Base-by-base conservation (phyloP, 2,113 vertebrate species). In the Lathamus discolor region DNA sequence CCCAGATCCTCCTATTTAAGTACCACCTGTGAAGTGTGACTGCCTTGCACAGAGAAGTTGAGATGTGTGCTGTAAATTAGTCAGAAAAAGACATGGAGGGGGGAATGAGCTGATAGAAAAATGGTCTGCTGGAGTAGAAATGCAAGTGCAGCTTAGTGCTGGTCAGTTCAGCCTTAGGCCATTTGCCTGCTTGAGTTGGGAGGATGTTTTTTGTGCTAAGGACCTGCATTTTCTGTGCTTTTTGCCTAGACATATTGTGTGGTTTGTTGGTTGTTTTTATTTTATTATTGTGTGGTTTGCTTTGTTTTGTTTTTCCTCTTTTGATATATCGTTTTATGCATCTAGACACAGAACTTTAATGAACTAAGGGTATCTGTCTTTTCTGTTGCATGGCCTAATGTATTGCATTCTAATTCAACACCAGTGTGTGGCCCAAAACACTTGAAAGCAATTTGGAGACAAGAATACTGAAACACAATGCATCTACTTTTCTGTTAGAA, bases 11-110 rank as follows among this genome's bases (percentile, higher is more conserved):
- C 55, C 4, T 28, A 3, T 11, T 29, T 23, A 4, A 0, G 5
- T 39, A 11, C 24, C 44, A 9, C 68, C n/a, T 19, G 35, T 80
- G 63, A 76, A 78, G 15, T 10, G 18, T 35, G 25, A 3, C 64
- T 88, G 41, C 57, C 37, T 72, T 35, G 11, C 5, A 11, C 16
- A 70, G 46, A 7, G 24, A 3, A 8, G 14, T 2, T 11, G 49
- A n/a, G 69, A 17, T 49, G 23, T 7, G 28, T 27, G 20, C 41
- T 80, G 0, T 3, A 2, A 51, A 59, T 33, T 24, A 2, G 3
- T n/a, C 3, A 6, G 46, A 44, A 46, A 13, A 2, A 46, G 11
- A 11, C 9, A 14, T 6, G 18, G 3, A 6, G 9, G 1, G 27
- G 19, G 13, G 3, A 29, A 27, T 52, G 33, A 73, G 75, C 35